Evolutionary conservation across 2,888 invertebrate species (phyloP).

Genomic region (Pristionchus maxplancki): DNA sequence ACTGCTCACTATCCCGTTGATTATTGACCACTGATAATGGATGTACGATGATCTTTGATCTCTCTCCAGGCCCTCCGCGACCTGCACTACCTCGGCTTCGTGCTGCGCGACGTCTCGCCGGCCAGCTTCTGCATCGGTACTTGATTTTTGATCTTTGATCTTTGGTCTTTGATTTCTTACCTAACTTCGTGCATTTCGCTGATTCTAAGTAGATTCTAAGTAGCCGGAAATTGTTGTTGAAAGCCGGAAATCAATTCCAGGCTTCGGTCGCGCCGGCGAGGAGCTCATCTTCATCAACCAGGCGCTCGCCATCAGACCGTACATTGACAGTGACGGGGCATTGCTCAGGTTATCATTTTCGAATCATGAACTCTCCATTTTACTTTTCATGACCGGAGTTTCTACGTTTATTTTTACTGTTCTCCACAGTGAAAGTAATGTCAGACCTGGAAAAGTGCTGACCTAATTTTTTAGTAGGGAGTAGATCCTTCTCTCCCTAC

Average conservation of each 20-base stretch:
- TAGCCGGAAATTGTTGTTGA: not conserved
- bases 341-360: not conserved
- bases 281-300: conserved; percentile 36
- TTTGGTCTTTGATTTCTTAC: not conserved
- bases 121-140: conserved; percentile 35
- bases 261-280: not conserved
- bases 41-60: not conserved
- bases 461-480: no score
- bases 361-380: no score
- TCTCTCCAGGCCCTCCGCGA: conserved; percentile 5
- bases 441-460: no score
- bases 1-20: not conserved
- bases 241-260: not conserved
- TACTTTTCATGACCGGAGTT: no score
- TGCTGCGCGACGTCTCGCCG: conserved; percentile 34
- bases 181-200: no score
- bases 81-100: conserved; percentile 34
- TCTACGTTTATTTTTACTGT: no score
- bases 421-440: no score
- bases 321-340: not conserved
- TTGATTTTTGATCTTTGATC: not conserved
- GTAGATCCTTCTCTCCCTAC: no score
- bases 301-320: not conserved
- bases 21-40: not conserved
- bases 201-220: no score